A percentile compares a stretch with the other conserved stretches of the same genome.
Conservation (phyloP, 2,888 invertebrate genomes). For the Scaptomyza parva region DNA sequence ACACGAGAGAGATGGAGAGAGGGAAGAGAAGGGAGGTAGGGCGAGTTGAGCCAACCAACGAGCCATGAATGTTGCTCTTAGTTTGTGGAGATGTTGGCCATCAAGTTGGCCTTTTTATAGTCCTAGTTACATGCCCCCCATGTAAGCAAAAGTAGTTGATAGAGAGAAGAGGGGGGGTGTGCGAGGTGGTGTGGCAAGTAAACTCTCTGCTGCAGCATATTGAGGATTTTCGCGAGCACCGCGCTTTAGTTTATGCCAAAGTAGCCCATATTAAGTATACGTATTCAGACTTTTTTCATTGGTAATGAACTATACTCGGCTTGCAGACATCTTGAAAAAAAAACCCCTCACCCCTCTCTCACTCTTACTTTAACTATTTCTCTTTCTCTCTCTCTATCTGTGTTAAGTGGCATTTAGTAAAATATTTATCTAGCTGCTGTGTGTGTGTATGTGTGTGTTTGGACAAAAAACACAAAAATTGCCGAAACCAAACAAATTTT, state of each 20-base stretch:
- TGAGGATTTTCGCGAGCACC: conserved; percentile 30
- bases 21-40: conserved; percentile 6
- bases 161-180: background rate
- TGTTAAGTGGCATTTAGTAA: conserved; percentile 10
- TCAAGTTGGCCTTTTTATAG: conserved; percentile 77
- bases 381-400: background rate
- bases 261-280: conserved; percentile 19
- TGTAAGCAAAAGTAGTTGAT: background rate
- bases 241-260: conserved; percentile 31
- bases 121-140: conserved; percentile 63
- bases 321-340: background rate
- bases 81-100: conserved; percentile 79
- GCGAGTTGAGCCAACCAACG: conserved; percentile 57
- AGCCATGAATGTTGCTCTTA: conserved; percentile 77
- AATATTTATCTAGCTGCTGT: conserved; percentile 26
- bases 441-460: no score
- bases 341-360: background rate
- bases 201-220: conserved; percentile 33
- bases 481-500: conserved; percentile 8
- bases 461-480: conserved; percentile 1
- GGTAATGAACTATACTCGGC: conserved; percentile 32
- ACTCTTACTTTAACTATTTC: no score
- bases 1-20: background rate
- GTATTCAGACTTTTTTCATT: conserved; percentile 14
- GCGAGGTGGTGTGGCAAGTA: background rate